Base-by-base conservation (phyloP, 2,797 vertebrate species). In the Paedocypris micromegethes region DNA sequence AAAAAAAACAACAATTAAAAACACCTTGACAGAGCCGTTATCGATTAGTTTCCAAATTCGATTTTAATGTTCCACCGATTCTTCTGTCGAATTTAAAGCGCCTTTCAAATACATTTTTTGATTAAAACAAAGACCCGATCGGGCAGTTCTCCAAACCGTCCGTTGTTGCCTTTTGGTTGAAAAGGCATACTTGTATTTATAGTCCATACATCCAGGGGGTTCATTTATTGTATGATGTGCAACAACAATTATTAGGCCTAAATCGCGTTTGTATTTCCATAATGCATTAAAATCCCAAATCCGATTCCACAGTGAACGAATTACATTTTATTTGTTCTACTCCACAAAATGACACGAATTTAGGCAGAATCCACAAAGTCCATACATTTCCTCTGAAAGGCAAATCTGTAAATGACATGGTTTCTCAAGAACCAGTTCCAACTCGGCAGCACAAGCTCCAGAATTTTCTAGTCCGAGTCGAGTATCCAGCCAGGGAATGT, bases 291-390 rank as follows among this genome's bases (percentile, higher is more conserved):
- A 65, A 54, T 65, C 51, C 43, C 61, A 72, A 44, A 62, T 70
- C 67, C 73, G 68, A 67, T 78, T 52, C 70, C 68, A 46, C 61
- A 72, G 68, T 69, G 60, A 74, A 73, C 44, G 62, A 68, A 63
- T 44, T 50, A 64, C 2, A 64, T 52, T 76, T 76, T 76, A 74
- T 74, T 72, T 52, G 44, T 68, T 68, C 43, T 56, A 59, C 47
- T 78, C 73, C 69, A 54, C 23, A 63, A 46, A 70, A 57, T 70
- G 58, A 61, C 54, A 59, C 41, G 47, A 39, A 68, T 57, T 65
- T 73, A 72, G 70, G 57, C 67, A 74, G 58, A 23, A 66, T 78
- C 77, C 77, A 59, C 6, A 69, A 73, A 69, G 64, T 76, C 77
- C 72, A 64, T 47, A 45, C 7, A 71, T 64, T 73, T 74, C 73